These are phyloP conservation scores for Percina caprodes DNA, from an alignment of 2,113 vertebrate species.

Conservation along the genomic window DNA sequence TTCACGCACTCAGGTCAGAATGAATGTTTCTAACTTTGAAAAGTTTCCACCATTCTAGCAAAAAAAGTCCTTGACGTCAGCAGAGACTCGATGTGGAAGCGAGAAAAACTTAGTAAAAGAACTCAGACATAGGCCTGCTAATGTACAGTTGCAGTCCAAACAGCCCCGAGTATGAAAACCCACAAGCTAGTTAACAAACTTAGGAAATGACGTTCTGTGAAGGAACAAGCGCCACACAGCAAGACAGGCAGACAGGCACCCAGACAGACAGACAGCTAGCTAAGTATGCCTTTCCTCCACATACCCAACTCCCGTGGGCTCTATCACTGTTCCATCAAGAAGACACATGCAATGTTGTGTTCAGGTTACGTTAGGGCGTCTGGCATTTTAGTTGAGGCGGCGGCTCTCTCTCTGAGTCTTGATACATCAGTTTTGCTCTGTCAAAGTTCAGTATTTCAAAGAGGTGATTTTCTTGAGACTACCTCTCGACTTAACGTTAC, in stretches of 20 bases:
- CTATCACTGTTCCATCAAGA: background rate
- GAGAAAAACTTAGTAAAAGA: conserved; percentile 28
- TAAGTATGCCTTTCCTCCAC: background rate
- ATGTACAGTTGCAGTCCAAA: background rate
- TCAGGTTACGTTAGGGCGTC: conserved; percentile 3
- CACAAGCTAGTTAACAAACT: too few relatives aligned
- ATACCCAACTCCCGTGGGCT: background rate
- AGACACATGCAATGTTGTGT: background rate
- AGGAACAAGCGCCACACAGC: background rate
- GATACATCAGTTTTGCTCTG: background rate
- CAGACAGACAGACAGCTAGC: background rate
- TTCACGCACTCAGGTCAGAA: conserved; percentile 63
- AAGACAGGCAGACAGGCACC: too few relatives aligned
- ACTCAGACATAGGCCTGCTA: conserved; percentile 1
- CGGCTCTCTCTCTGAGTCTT: background rate
- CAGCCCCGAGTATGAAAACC: background rate
- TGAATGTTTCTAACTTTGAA: conserved; percentile 26
- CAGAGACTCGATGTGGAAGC: conserved; percentile 46
- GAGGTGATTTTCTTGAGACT: background rate
- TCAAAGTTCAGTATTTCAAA: conserved; percentile 20
- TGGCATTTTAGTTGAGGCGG: background rate
- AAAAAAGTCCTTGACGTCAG: conserved; percentile 65
- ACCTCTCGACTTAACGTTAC: background rate
- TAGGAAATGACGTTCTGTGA: background rate
- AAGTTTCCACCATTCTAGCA: conserved; percentile 59